Conservation (phyloP, 2,888 invertebrate species). For the Sicus ferrugineus region DNA sequence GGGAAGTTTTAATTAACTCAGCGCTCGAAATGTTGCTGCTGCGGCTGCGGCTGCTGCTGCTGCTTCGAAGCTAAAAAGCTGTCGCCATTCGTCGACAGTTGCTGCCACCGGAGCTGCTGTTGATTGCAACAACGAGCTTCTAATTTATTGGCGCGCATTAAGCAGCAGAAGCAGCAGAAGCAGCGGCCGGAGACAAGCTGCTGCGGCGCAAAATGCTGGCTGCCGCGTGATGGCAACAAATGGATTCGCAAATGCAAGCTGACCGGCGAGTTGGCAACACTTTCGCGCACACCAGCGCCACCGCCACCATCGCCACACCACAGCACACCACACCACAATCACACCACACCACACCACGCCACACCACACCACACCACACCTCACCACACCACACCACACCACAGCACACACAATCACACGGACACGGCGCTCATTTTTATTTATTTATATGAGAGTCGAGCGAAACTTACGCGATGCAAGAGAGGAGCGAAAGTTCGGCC, state of each 20-base stretch:
- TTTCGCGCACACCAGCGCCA: not conserved
- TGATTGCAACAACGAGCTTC: not conserved
- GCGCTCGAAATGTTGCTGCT: conserved; percentile 15
- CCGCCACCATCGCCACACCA: not conserved
- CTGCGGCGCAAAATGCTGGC: not conserved
- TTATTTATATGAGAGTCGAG: conserved; percentile 27
- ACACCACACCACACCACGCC: not conserved
- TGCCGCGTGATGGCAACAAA: not conserved
- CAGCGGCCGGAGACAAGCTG: not conserved
- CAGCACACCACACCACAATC: not conserved
- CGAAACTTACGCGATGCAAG: too few species aligned
- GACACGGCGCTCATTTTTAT: not conserved
- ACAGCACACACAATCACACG: not conserved
- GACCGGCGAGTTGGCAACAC: not conserved
- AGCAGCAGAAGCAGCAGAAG: conserved; percentile 1
- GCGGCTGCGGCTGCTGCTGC: conserved; percentile 14
- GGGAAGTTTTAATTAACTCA: conserved; percentile 34
- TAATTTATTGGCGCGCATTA: conserved; percentile 23
- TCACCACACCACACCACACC: too few species aligned
- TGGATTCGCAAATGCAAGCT: conserved; percentile 5
- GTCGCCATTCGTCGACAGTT: not conserved
- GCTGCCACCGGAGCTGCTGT: conserved; percentile 3
- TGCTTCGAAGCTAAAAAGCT: not conserved
- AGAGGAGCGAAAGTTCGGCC: too few species aligned
- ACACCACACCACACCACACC: not conserved